phyloP scores from a whole-genome alignment of 2,113 vertebrate species.

The Rhodinocichla rosea region DNA sequence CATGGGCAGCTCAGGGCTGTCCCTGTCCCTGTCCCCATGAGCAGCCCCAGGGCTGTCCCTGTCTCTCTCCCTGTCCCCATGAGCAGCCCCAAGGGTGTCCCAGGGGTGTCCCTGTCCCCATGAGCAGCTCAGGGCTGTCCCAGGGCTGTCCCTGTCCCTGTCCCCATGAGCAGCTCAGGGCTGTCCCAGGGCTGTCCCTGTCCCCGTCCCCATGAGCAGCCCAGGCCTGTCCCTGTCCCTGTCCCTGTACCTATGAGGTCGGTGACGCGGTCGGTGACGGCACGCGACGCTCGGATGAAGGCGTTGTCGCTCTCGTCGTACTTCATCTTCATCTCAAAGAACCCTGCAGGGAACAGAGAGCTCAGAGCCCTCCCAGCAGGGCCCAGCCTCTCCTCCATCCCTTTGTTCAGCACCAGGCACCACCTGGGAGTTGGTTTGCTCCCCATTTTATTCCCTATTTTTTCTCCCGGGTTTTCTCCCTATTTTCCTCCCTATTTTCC shows the following conservation, averaged over 20 bases:
- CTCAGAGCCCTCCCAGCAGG: not conserved
- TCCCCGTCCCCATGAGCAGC: too few relatives aligned
- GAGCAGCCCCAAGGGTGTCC: not conserved
- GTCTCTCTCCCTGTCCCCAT: constrained; percentile 80
- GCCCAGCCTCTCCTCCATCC: not conserved
- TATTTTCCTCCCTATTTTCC: too few relatives aligned
- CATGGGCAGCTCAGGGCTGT: too few relatives aligned
- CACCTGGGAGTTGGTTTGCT: not conserved
- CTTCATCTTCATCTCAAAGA: constrained; percentile 99
- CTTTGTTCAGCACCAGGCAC: not conserved
- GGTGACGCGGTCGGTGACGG: constrained; percentile 90
- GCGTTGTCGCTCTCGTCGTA: constrained; percentile 95
- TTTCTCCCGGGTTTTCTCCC: too few relatives aligned
- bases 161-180: too few relatives aligned
- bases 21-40: too few relatives aligned
- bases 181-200: too few relatives aligned
- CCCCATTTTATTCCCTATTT: not conserved
- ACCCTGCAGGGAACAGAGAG: constrained; percentile 71
- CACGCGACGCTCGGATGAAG: constrained; percentile 87
- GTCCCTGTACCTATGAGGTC: constrained; percentile 79
- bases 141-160: too few relatives aligned
- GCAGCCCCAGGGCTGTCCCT: too few relatives aligned
- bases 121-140: too few relatives aligned
- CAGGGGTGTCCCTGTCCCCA: too few relatives aligned
- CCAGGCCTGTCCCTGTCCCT: not conserved